Evolutionary conservation across 2,797 vertebrate genomes (phyloP).

Genomic region (Sebastes iracundus): DNA sequence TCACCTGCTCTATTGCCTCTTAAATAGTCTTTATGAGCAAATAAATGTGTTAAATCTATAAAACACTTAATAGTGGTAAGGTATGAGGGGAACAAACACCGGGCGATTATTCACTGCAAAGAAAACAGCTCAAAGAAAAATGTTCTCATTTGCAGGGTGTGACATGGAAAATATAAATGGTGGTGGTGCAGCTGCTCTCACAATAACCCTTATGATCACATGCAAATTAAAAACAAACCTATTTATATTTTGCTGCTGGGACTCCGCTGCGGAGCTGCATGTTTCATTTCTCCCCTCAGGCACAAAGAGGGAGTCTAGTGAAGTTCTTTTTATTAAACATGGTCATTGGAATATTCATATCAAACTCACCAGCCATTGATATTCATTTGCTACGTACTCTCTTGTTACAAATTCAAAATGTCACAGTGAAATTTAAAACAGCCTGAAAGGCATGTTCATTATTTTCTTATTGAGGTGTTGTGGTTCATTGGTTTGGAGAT

Average conservation of each 20-base stretch:
- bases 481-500: conserved; percentile 55
- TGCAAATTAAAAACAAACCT: conserved; percentile 81
- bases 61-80: conserved; percentile 56
- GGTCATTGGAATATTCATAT: conserved; percentile 78
- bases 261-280: conserved; percentile 44
- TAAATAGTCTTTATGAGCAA: conserved; percentile 63
- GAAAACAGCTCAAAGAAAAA: conserved; percentile 60
- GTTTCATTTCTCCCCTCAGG: conserved; percentile 63
- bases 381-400: conserved; percentile 65
- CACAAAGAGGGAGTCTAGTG: conserved; percentile 50
- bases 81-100: conserved; percentile 18
- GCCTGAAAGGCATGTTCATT: conserved; percentile 68
- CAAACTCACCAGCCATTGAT: conserved; percentile 66
- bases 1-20: conserved; percentile 38
- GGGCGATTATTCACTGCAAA: conserved; percentile 60
- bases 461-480: conserved; percentile 66
- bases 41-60: conserved; percentile 63
- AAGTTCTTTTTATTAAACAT: conserved; percentile 70
- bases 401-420: conserved; percentile 75
- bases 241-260: conserved; percentile 73
- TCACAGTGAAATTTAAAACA: conserved; percentile 68
- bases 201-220: conserved; percentile 76
- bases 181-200: conserved; percentile 40
- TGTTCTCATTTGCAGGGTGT: conserved; percentile 51
- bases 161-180: conserved; percentile 64